These are phyloP conservation scores for Sycophila texana DNA, from an alignment of 2,888 invertebrate genomes.

Conservation along the genomic window DNA sequence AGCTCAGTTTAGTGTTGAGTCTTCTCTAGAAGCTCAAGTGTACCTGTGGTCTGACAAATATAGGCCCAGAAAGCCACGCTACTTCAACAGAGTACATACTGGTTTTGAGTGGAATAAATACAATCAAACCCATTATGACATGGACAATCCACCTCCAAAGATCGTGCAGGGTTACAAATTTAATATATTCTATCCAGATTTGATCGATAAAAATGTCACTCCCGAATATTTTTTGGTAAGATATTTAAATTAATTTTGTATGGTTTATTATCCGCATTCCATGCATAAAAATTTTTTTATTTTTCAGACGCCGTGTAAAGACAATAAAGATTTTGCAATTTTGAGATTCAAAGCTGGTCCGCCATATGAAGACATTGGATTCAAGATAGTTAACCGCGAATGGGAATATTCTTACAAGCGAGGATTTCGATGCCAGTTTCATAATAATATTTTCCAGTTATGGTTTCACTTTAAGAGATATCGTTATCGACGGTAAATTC, in stretches of 20 bases:
- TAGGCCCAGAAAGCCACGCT: constrained; percentile 96
- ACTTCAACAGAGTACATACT: constrained; percentile 96
- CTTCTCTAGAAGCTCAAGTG: constrained; percentile 89
- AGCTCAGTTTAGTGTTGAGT: constrained; percentile 93
- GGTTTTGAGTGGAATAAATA: constrained; percentile 99
- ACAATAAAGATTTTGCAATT: constrained; percentile 96
- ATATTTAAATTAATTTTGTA: not conserved
- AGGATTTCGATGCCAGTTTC: constrained; percentile 99
- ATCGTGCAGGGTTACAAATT: constrained; percentile 99
- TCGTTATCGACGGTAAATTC: constrained; percentile 87
- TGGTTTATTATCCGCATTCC: not conserved
- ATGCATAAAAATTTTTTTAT: constrained; percentile 13
- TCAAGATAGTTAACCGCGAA: constrained; percentile 98
- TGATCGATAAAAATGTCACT: constrained; percentile 94
- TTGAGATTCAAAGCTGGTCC: constrained; percentile 98
- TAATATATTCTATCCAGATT: constrained; percentile 99
- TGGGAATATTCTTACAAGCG: constrained; percentile 99
- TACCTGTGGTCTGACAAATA: constrained; percentile 99
- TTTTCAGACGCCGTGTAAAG: constrained; percentile 89
- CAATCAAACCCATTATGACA: constrained; percentile 99
- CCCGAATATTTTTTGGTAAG: constrained; percentile 93
- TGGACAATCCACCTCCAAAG: constrained; percentile 99
- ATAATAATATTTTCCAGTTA: constrained; percentile 99
- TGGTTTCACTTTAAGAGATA: constrained; percentile 99
- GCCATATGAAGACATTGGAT: constrained; percentile 99